phyloP scores from a whole-genome alignment of 23 tunicate species.

The Clavelina lepadiformis region DNA sequence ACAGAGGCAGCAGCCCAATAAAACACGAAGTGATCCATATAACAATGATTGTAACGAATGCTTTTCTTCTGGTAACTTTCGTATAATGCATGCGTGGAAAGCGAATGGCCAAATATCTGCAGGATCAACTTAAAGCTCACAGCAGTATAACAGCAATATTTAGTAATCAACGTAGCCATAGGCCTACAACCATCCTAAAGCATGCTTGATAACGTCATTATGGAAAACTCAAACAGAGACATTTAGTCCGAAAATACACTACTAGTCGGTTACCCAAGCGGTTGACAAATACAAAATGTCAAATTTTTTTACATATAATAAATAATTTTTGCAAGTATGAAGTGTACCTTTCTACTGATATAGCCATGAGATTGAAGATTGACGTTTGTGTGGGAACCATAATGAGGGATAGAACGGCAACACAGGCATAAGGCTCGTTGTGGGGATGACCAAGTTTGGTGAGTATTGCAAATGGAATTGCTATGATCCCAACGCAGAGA shows the following conservation, averaged over 20 bases:
- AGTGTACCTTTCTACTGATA: constrained; percentile 71
- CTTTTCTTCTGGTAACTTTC: constrained; percentile 12
- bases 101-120: constrained; percentile 43
- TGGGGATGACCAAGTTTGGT: constrained; percentile 65
- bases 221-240: too few relatives aligned
- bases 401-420: constrained; percentile 50
- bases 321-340: too few relatives aligned
- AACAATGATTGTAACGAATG: constrained; percentile 11
- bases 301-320: too few relatives aligned
- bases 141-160: too few relatives aligned
- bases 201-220: too few relatives aligned
- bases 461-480: constrained; percentile 56
- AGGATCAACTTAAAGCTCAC: too few relatives aligned
- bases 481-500: constrained; percentile 35
- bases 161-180: too few relatives aligned
- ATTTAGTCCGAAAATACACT: too few relatives aligned
- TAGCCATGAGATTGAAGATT: constrained; percentile 51
- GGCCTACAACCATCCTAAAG: too few relatives aligned
- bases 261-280: too few relatives aligned
- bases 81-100: constrained; percentile 41
- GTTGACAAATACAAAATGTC: too few relatives aligned
- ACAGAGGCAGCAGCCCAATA: constrained; percentile 53
- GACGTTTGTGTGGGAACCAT: constrained; percentile 63
- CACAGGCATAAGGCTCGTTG: constrained; percentile 30
- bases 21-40: constrained; percentile 45